Base-by-base conservation (phyloP, 2,113 vertebrate genomes). In the Onychorhynchus coronatus region DNA sequence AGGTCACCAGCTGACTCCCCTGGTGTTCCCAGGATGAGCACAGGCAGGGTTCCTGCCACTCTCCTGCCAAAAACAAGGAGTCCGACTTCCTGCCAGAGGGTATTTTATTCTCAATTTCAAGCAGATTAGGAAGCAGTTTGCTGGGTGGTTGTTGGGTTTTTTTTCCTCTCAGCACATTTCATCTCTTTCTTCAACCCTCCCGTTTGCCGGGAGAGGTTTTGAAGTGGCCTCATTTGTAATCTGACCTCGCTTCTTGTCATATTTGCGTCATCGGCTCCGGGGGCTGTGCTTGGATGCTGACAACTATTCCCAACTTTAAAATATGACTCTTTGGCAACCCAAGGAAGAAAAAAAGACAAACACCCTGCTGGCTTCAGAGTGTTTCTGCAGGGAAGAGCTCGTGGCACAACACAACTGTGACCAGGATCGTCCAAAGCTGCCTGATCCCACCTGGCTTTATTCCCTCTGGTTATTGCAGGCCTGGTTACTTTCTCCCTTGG, bases 221-320 rank as follows among this genome's bases (percentile, higher is more conserved):
- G 89, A 85, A 85, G 84, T 4, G 5, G 91, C 94, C 91, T 77
- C 73, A n/a, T 61, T 61, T 21, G 15, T 65, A 89, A 92, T 39
- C 73, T 12, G 76, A 89, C 65, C 89, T 92, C 13, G 2, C 55
- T 61, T 56, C 61, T 61, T 44, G 85, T 87, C 91, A 49, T 42
- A 20, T 86, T 62, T 77, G 92, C 30, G 8, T 94, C 93, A 80
- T 56, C 31, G 0, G 62, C 74, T 65, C 74, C 6, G 1, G 74
- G 59, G 74, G 71, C 81, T 2, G 1, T 56, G 71, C 63, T 78
- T 31, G 46, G 79, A 86, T 62, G 83, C 68, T 91, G 93, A 81
- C 76, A 89, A 12, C 33, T 28, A 17, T 52, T 89, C 75, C 52
- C 31, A 5, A 9, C 65, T 66, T 68, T 52, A 94, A 92, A 92